A percentile compares a stretch with the other conserved stretches of the same genome.
Evolutionary conservation across 2,888 invertebrate species (phyloP).

Genomic region (Aproaerema taeniolella): DNA sequence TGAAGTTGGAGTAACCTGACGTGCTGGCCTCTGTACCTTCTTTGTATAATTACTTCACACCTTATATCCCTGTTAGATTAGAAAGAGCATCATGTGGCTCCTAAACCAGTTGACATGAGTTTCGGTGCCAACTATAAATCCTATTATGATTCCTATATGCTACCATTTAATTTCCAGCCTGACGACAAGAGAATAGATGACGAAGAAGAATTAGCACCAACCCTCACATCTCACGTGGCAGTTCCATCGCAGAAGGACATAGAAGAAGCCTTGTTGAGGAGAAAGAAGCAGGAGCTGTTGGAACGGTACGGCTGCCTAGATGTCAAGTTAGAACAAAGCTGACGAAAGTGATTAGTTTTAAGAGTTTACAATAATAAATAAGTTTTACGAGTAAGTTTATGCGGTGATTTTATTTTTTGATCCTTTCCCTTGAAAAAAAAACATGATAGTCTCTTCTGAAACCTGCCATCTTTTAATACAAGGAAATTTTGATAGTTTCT

Average conservation of each 20-base stretch:
- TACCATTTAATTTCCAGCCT: slow-evolving; percentile 35
- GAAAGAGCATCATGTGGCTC: no score
- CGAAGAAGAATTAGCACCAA: slow-evolving; percentile 32
- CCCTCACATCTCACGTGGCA: slow-evolving; percentile 83
- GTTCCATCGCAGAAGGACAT: slow-evolving; percentile 97
- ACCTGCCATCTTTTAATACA: no score
- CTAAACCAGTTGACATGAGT: no score
- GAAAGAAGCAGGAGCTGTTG: slow-evolving; percentile 94
- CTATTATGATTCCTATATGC: no score
- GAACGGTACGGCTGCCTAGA: slow-evolving; percentile 85
- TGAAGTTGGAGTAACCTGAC: no score
- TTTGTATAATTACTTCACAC: no score
- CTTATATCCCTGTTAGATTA: no score
- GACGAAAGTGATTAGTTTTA: slow-evolving; percentile 27
- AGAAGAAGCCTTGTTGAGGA: slow-evolving; percentile 91
- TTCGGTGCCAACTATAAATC: no score
- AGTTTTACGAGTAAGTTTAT: background rate
- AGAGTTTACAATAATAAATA: background rate
- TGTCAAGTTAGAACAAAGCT: slow-evolving; percentile 59
- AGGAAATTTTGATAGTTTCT: no score
- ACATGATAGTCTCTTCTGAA: no score
- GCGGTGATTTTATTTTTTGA: background rate
- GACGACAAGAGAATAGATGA: slow-evolving; percentile 62
- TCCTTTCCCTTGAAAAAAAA: no score
- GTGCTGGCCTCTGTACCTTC: no score